Evolutionary conservation across 2,888 invertebrate species (phyloP).

Genomic region (Crocallis elinguaria): DNA sequence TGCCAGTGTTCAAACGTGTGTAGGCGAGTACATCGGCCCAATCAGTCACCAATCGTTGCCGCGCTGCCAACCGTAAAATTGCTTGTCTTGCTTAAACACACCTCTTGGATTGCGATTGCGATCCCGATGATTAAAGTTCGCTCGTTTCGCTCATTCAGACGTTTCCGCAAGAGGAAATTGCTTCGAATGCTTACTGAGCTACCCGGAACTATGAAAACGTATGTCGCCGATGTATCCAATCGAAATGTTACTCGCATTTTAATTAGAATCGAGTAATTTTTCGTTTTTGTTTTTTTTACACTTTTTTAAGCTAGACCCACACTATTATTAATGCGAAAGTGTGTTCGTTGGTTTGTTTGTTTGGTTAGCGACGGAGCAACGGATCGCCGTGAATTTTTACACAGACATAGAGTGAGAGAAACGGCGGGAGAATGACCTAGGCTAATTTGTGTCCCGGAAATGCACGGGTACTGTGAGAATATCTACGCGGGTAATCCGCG

Average conservation of each 20-base stretch:
- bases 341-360: no score
- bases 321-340: no score
- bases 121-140: constrained; percentile 26
- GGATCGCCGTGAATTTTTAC: no score
- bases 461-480: no score
- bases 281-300: no score
- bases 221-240: constrained; percentile 8
- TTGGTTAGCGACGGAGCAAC: no score
- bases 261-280: no score
- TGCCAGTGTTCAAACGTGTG: background rate
- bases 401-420: no score
- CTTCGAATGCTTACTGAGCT: constrained; percentile 18
- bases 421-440: no score
- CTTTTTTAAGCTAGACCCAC: no score
- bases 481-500: no score
- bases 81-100: constrained; percentile 26
- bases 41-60: constrained; percentile 15
- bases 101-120: constrained; percentile 21
- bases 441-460: no score
- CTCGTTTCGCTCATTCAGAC: constrained; percentile 22
- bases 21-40: constrained; percentile 1
- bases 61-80: constrained; percentile 17
- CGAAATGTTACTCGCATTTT: background rate
- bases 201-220: constrained; percentile 9
- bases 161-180: constrained; percentile 27